Evolutionary conservation across 2,888 invertebrate genomes (phyloP).

Genomic region (Glaucopsyche alexis): DNA sequence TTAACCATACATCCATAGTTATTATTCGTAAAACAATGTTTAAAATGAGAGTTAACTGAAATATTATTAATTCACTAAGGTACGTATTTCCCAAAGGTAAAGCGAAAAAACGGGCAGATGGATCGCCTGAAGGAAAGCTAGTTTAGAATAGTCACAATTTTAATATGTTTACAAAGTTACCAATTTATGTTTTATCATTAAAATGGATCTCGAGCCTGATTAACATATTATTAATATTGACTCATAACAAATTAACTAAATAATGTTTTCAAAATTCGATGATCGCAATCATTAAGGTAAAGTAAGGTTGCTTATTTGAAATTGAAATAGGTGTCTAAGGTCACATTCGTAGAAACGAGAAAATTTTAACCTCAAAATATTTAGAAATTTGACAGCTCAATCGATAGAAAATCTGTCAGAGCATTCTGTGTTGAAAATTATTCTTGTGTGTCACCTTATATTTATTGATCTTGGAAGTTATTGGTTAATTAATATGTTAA

Average conservation of each 20-base stretch:
- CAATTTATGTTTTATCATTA: not conserved
- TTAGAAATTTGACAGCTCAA: not conserved
- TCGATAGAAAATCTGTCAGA: not conserved
- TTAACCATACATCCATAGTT: not conserved
- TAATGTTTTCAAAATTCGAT: not conserved
- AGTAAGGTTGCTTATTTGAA: conserved; percentile 16
- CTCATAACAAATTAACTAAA: not conserved
- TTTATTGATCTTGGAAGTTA: not conserved
- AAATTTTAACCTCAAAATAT: not conserved
- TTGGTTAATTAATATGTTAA: conserved; percentile 1
- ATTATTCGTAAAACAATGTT: not conserved
- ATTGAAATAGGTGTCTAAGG: not conserved
- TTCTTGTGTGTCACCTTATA: not conserved
- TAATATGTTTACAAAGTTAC: too few relatives aligned
- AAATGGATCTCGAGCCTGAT: not conserved
- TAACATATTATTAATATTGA: not conserved
- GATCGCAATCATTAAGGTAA: not conserved
- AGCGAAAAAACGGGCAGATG: too few relatives aligned
- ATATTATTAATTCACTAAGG: too few relatives aligned
- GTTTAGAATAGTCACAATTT: too few relatives aligned
- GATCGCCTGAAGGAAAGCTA: too few relatives aligned
- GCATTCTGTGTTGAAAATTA: not conserved
- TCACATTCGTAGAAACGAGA: not conserved
- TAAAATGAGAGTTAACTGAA: too few relatives aligned
- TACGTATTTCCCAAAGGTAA: too few relatives aligned